phyloP scores from a whole-genome alignment of 1,140 invertebrate genomes.

The Gryllus bimaculatus region DNA sequence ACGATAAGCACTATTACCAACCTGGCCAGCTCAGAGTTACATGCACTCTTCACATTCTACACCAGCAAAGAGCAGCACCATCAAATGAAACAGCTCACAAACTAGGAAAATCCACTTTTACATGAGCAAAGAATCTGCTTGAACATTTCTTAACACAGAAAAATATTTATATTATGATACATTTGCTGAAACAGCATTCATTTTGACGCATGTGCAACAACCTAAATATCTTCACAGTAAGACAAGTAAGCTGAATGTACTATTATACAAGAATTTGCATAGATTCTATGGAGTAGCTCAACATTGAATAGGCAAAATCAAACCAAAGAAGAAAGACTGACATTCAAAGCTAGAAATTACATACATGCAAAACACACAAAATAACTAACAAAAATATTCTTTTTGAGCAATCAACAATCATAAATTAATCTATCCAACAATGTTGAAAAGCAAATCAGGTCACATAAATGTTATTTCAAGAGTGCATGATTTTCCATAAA shows the following conservation, averaged over 20 bases:
- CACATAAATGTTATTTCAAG: background rate
- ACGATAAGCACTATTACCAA: slow-evolving; percentile 14
- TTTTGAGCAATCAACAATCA: background rate
- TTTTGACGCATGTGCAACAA: background rate
- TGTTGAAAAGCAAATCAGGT: background rate
- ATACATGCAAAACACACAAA: slow-evolving; percentile 5
- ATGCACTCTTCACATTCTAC: background rate
- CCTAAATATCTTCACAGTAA: background rate
- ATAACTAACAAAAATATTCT: background rate
- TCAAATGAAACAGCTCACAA: background rate
- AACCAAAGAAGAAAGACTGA: background rate
- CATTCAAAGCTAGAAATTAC: background rate
- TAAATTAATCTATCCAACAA: background rate
- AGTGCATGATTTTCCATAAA: slow-evolving; percentile 1
- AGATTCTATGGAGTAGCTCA: background rate
- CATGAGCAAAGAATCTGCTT: background rate
- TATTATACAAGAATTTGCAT: background rate
- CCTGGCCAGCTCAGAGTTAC: background rate
- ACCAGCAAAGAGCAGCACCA: background rate
- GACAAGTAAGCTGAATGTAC: background rate
- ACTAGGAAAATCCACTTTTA: background rate
- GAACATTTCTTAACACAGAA: background rate
- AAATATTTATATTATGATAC: background rate
- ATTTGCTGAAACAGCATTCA: background rate
- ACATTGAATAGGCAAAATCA: background rate